Evolutionary conservation across 2,888 invertebrate genomes (phyloP).

Genomic region (Oasisia sp.): DNA sequence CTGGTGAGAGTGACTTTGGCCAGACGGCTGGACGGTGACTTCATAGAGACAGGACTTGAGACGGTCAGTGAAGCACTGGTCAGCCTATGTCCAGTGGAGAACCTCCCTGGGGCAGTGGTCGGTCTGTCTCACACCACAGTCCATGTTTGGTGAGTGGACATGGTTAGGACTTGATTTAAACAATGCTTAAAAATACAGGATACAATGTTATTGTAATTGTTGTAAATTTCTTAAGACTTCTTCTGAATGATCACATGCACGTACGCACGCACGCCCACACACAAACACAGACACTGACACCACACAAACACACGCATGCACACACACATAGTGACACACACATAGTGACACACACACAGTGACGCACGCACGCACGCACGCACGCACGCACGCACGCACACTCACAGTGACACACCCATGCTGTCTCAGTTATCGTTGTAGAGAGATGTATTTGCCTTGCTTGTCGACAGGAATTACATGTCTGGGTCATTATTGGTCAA

Average conservation of each 20-base stretch:
- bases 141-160: not conserved
- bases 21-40: not conserved
- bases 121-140: slow-evolving; percentile 2
- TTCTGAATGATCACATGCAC: too few species aligned
- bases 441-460: not conserved
- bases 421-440: not conserved
- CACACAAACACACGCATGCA: too few species aligned
- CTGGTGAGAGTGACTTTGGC: not conserved
- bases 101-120: not conserved
- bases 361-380: too few species aligned
- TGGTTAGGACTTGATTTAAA: not conserved
- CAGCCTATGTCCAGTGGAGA: not conserved
- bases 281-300: too few species aligned
- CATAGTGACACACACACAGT: too few species aligned
- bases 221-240: too few species aligned
- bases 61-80: not conserved
- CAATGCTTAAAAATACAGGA: not conserved
- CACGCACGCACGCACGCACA: too few species aligned
- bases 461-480: not conserved
- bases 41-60: not conserved
- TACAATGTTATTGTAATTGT: not conserved
- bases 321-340: too few species aligned
- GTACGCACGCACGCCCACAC: too few species aligned
- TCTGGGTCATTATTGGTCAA: not conserved
- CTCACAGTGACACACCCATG: too few species aligned